Evolutionary conservation across 2,888 invertebrate genomes (phyloP).

Genomic region (Aporophyla lueneburgensis): DNA sequence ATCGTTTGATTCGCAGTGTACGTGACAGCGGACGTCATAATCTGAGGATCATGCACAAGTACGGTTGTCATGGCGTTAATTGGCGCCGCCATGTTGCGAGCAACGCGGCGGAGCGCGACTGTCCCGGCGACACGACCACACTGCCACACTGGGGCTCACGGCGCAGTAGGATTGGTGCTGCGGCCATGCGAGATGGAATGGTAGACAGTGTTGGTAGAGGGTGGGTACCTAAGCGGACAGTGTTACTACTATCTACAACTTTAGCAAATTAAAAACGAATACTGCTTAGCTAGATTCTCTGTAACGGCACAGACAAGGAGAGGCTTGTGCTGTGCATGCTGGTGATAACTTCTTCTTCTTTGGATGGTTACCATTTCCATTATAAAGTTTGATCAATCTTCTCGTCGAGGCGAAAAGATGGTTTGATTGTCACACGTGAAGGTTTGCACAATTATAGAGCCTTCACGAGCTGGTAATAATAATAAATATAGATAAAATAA

Average conservation of each 20-base stretch:
- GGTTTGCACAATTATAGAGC: neutral
- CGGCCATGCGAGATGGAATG: neutral
- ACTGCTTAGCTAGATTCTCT: neutral
- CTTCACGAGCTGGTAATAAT: neutral
- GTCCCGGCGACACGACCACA: conserved; percentile 40
- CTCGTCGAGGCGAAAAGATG: neutral
- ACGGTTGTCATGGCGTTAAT: conserved; percentile 49
- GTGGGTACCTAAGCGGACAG: neutral
- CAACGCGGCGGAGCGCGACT: conserved; percentile 55
- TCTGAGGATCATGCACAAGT: conserved; percentile 55
- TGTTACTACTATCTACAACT: neutral
- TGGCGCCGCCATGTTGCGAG: conserved; percentile 56
- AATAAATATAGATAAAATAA: too few relatives aligned
- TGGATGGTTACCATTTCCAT: neutral
- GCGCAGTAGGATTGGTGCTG: conserved; percentile 33
- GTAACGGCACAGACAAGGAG: neutral
- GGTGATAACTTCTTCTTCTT: neutral
- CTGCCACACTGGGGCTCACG: conserved; percentile 13
- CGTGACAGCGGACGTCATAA: conserved; percentile 58
- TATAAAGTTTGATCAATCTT: neutral
- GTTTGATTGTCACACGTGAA: neutral
- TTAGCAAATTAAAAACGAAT: neutral
- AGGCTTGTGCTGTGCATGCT: neutral
- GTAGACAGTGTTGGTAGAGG: neutral
- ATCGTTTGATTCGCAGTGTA: conserved; percentile 28